Conservation (phyloP, 2,797 vertebrate genomes). For the Ibycter americanus region DNA sequence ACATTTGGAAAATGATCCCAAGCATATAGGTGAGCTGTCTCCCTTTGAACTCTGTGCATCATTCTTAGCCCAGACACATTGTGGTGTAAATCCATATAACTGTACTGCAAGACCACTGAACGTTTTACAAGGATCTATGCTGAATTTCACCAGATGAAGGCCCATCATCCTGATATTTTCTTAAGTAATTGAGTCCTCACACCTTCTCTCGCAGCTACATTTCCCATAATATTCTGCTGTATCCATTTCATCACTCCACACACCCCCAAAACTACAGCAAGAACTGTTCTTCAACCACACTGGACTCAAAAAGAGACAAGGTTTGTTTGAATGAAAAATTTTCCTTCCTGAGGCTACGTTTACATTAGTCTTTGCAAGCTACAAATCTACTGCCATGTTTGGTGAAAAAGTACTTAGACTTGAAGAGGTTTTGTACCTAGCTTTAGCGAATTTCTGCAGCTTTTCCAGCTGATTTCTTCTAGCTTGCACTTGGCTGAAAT, state of each 20-base stretch:
- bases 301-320: not conserved
- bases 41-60: not conserved
- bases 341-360: not conserved
- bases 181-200: not conserved
- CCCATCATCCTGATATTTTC: not conserved
- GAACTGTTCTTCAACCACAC: not conserved
- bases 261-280: not conserved
- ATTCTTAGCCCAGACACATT: not conserved
- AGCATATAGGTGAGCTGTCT: not conserved
- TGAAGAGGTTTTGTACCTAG: not conserved
- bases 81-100: not conserved
- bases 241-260: not conserved
- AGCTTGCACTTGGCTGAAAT: not conserved
- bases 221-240: not conserved
- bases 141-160: not conserved
- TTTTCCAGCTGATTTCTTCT: not conserved
- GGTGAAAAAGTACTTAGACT: not conserved
- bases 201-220: not conserved
- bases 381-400: not conserved
- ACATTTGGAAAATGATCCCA: not conserved
- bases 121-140: not conserved
- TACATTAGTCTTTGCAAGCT: not conserved
- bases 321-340: constrained; percentile 3
- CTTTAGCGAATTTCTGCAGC: not conserved
- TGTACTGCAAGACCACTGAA: not conserved